A percentile compares a stretch with the other conserved stretches of the same genome.
phyloP scores from a whole-genome alignment of 2,113 vertebrate genomes.

The Oncorhynchus tshawytscha region DNA sequence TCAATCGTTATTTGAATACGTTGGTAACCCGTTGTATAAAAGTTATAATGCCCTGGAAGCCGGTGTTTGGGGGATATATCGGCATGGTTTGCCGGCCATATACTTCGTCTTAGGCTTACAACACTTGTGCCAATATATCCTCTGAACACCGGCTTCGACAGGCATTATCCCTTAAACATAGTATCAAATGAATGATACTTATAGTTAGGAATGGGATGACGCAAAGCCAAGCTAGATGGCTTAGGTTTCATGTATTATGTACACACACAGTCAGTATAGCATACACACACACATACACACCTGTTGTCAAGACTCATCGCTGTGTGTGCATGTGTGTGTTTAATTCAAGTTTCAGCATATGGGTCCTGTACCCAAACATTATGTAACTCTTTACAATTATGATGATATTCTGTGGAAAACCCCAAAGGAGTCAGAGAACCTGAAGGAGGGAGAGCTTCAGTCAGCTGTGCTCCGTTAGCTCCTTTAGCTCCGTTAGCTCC shows the following conservation, averaged over 20 bases:
- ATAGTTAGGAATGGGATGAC: constrained; percentile 25
- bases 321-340: not conserved
- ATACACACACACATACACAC: constrained; percentile 27
- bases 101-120: too few relatives aligned
- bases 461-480: not conserved
- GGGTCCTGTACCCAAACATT: not conserved
- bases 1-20: too few relatives aligned
- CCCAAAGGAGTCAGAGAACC: not conserved
- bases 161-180: not conserved
- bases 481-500: not conserved
- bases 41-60: too few relatives aligned
- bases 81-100: too few relatives aligned
- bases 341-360: not conserved
- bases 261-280: constrained; percentile 5
- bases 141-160: too few relatives aligned
- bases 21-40: too few relatives aligned
- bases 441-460: constrained; percentile 4
- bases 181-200: constrained; percentile 24
- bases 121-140: too few relatives aligned
- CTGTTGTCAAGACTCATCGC: not conserved
- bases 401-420: not conserved
- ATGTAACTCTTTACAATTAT: not conserved
- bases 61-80: too few relatives aligned
- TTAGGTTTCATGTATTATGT: constrained; percentile 36
- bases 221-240: constrained; percentile 25